These are phyloP conservation scores for Lucinisca nassula DNA, from an alignment of 2,888 invertebrate species.

Conservation along the genomic window DNA sequence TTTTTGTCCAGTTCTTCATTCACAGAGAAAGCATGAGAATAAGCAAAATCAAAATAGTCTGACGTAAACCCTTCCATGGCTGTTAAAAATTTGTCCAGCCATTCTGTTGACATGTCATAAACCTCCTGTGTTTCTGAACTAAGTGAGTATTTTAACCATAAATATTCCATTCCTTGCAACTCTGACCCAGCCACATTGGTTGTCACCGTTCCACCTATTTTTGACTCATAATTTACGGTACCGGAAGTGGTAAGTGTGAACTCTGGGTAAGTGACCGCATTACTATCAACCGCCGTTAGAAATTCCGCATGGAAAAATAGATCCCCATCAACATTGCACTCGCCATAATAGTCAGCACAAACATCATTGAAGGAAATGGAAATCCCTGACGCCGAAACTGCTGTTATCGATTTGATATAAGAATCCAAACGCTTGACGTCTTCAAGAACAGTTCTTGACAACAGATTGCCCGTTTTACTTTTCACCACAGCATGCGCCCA, in stretches of 20 bases:
- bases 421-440: constrained; percentile 27
- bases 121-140: neutral
- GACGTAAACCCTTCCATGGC: neutral
- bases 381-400: constrained; percentile 17
- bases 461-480: constrained; percentile 40
- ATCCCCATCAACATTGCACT: constrained; percentile 41
- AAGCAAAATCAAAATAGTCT: neutral
- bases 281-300: constrained; percentile 30
- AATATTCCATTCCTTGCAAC: neutral
- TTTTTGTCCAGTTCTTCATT: neutral
- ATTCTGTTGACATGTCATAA: neutral
- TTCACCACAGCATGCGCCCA: constrained; percentile 35
- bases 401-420: constrained; percentile 34
- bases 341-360: constrained; percentile 27
- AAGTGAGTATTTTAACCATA: neutral
- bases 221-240: constrained; percentile 28
- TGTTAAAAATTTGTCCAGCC: neutral
- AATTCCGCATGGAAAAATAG: constrained; percentile 49
- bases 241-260: constrained; percentile 29
- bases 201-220: constrained; percentile 28
- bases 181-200: neutral
- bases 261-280: constrained; percentile 42
- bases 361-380: constrained; percentile 24
- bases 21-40: neutral
- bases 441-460: constrained; percentile 31